Evolutionary conservation across 2,113 vertebrate species (phyloP).

Genomic region (Ia io): DNA sequence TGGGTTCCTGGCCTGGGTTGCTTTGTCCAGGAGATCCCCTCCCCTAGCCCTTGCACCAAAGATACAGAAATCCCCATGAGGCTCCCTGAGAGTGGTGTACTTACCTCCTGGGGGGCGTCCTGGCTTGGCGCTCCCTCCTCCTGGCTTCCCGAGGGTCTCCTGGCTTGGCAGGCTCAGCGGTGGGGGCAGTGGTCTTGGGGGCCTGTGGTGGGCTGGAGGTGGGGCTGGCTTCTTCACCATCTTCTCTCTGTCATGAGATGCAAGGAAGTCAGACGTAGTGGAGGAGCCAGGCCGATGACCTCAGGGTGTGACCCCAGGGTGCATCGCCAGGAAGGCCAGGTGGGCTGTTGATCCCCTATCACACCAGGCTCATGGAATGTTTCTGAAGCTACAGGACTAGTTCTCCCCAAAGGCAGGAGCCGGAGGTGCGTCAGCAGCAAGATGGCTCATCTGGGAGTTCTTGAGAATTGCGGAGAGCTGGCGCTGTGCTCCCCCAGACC

Average conservation of each 20-base stretch:
- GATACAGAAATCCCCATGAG: not conserved
- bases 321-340: not conserved
- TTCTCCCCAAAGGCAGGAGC: not conserved
- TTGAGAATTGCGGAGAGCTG: not conserved
- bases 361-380: not conserved
- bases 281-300: not conserved
- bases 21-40: not conserved
- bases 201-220: slow-evolving; percentile 81
- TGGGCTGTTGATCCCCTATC: not conserved
- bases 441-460: not conserved
- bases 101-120: slow-evolving; percentile 91
- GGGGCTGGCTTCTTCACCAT: slow-evolving; percentile 88
- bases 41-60: not conserved
- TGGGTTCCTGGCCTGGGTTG: not conserved
- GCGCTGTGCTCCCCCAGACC: not conserved
- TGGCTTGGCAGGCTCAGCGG: slow-evolving; percentile 85
- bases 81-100: not conserved
- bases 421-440: not conserved
- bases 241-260: slow-evolving; percentile 85
- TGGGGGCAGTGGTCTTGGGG: slow-evolving; percentile 81
- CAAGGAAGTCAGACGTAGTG: not conserved
- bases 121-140: slow-evolving; percentile 90
- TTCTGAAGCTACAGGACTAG: not conserved
- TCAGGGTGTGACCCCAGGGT: not conserved
- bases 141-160: slow-evolving; percentile 89